Percentiles rank a stretch among this genome's conserved stretches.
phyloP scores from a whole-genome alignment of 2,888 invertebrate genomes.

The Caenorhabditis drosophilae region DNA sequence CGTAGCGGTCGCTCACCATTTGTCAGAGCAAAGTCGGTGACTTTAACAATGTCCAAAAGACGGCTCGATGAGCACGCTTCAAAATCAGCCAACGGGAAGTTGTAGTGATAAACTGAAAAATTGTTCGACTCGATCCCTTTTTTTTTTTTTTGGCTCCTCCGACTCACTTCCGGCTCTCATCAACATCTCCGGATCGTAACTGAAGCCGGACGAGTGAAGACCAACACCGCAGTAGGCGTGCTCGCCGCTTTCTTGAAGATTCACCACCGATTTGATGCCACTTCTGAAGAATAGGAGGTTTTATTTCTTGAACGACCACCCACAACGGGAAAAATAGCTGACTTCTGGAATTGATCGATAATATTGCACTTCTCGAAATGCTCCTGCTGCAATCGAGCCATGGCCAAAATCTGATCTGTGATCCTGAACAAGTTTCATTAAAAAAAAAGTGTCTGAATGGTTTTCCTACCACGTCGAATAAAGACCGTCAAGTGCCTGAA shows the following conservation, averaged over 20 bases:
- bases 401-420: slow-evolving; percentile 85
- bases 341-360: slow-evolving; percentile 80
- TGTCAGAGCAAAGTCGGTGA: slow-evolving; percentile 81
- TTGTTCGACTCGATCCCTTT: slow-evolving; percentile 1
- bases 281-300: slow-evolving; percentile 72
- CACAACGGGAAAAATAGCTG: slow-evolving; percentile 51
- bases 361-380: slow-evolving; percentile 80
- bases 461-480: slow-evolving; percentile 78
- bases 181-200: slow-evolving; percentile 82
- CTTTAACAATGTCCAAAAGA: slow-evolving; percentile 88
- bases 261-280: slow-evolving; percentile 83
- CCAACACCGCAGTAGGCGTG: slow-evolving; percentile 83
- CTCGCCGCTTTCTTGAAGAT: slow-evolving; percentile 84
- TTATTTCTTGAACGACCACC: neutral
- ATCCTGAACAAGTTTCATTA: slow-evolving; percentile 73
- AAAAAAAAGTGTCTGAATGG: neutral
- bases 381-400: slow-evolving; percentile 83
- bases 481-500: slow-evolving; percentile 80
- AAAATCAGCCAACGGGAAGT: slow-evolving; percentile 85
- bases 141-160: neutral
- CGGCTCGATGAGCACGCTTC: slow-evolving; percentile 80
- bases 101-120: slow-evolving; percentile 82
- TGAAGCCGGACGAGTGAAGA: slow-evolving; percentile 79
- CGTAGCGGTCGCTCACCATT: slow-evolving; percentile 76
- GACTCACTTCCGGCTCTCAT: slow-evolving; percentile 82